Base-by-base conservation (phyloP, 2,888 invertebrate species). In the Sesia bembeciformis region DNA sequence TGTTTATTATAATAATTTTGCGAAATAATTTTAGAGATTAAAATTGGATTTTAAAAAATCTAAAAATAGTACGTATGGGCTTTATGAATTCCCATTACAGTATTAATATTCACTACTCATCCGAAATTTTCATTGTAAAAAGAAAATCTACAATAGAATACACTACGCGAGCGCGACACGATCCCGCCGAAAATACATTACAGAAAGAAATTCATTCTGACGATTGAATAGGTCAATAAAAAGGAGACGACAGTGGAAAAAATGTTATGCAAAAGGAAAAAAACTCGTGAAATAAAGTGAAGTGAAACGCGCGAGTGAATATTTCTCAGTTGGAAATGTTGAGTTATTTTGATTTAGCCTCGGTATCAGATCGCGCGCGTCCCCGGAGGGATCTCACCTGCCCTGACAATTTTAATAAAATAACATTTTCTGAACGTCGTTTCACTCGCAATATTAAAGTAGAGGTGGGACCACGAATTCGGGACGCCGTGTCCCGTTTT, bases 191-290 rank as follows among this genome's bases (percentile, higher is more conserved):
- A 73, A 73, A 75, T 66, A 74, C 70, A 76, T 74, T 70, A 67
- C 68, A 7, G 65, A 65, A 63, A 72, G 63, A 64, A 70, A 66
- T 64, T 64, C 62, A 72, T 74, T 75, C 72, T 70, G 71, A 70
- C 78, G 72, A 81, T 75, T 77, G 78, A 77, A 77, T 74, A 74
- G 74, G 80, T 81, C 80, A 79, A 81, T 80, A 76, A 72, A 74
- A 58, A 62, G 56, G 60, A 62, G 58, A 60, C 52, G 62, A 42
- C 52, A 59, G 58, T 54, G 58, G 61, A 60, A 65, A 65, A 67
- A 67, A 72, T 68, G 67, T 64, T 69, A 66, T 67, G 65, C 66
- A 64, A 67, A 63, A 60, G 58, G 56, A 58, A 60, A 57, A 23
- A 61, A 61, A 62, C 56, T 60, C 55, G 59, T 57, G 57, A 63